phyloP scores from a whole-genome alignment of 2,113 vertebrate genomes.

The Rhinopomastus cyanomelas region DNA sequence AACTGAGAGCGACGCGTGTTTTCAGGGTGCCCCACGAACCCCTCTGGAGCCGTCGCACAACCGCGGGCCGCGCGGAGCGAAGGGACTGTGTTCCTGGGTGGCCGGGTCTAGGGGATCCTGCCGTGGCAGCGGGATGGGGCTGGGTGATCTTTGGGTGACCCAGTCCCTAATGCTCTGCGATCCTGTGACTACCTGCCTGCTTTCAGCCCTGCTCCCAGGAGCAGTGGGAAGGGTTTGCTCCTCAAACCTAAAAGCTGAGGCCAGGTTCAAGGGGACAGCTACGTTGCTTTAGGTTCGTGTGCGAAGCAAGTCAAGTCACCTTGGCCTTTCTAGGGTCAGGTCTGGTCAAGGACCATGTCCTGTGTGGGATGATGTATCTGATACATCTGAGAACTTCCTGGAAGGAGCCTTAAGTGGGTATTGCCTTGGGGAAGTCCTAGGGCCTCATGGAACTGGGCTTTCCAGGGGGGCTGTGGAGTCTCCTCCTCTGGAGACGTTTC shows the following conservation, averaged over 20 bases:
- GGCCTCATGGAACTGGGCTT: too few species aligned
- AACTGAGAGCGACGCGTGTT: not conserved
- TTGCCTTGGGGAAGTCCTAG: not conserved
- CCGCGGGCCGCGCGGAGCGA: not conserved
- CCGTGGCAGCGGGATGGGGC: too few species aligned
- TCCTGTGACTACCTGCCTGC: not conserved
- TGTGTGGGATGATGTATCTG: not conserved
- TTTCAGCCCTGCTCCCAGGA: not conserved
- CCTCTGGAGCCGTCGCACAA: not conserved
- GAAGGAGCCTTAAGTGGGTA: not conserved
- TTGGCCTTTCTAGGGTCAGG: not conserved
- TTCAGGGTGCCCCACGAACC: not conserved
- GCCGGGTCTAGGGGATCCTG: too few species aligned
- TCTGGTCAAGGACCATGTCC: not conserved
- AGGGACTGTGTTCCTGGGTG: too few species aligned
- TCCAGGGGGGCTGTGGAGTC: too few species aligned
- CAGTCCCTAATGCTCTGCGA: too few species aligned
- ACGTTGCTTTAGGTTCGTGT: fast-evolving
- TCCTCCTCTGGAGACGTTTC: too few species aligned
- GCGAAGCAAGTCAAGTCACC: not conserved
- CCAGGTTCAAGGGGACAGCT: not conserved
- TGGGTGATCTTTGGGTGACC: too few species aligned
- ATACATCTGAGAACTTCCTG: not conserved
- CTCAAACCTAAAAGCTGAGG: not conserved
- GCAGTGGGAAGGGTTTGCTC: not conserved